Conservation (phyloP, 2,797 vertebrate genomes). For the Pseudochirops corinnae region DNA sequence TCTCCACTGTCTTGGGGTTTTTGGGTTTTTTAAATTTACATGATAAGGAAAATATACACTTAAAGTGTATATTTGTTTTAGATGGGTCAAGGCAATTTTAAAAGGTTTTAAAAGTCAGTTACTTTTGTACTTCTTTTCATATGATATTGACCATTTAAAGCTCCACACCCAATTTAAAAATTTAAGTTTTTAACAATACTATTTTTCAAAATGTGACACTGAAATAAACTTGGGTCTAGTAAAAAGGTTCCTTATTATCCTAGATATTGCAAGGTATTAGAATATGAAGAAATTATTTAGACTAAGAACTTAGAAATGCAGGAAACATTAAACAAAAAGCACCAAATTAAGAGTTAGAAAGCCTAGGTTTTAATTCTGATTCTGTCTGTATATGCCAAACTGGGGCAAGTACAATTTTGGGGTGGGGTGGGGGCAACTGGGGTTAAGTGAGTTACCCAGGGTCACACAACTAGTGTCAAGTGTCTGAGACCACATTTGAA, state of each 20-base stretch:
- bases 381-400: background rate
- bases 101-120: background rate
- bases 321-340: background rate
- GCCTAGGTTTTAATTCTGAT: too few relatives aligned
- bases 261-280: background rate
- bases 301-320: background rate
- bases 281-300: background rate
- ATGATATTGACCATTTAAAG: slow-evolving; percentile 52
- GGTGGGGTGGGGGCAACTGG: too few relatives aligned
- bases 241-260: background rate
- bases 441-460: too few relatives aligned
- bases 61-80: slow-evolving; percentile 1
- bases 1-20: background rate
- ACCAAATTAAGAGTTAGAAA: background rate
- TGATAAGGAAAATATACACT: background rate
- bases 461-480: too few relatives aligned
- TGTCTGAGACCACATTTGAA: too few relatives aligned
- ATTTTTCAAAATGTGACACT: slow-evolving; percentile 21
- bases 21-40: slow-evolving; percentile 35
- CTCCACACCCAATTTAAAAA: slow-evolving; percentile 41
- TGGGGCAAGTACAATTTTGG: too few relatives aligned
- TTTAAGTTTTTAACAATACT: slow-evolving; percentile 18
- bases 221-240: slow-evolving; percentile 33
- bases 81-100: background rate
- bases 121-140: background rate